Percentiles rank a stretch among this genome's conserved stretches.
phyloP scores from a whole-genome alignment of 2,797 vertebrate genomes.

The Fundulus diaphanus region DNA sequence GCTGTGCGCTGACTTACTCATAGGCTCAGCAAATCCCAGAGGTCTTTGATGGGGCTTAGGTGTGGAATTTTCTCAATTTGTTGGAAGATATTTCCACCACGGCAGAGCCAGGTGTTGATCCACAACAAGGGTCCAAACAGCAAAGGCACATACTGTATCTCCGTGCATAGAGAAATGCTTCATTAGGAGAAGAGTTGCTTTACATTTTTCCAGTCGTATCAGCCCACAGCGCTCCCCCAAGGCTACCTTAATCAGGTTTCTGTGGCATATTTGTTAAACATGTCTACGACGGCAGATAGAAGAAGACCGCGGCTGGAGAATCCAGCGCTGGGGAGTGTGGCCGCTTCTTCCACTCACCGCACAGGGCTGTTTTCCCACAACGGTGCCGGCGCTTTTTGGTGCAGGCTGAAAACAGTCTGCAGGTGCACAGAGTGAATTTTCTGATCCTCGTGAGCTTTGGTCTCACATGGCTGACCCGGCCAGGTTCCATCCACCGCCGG shows the following conservation, averaged over 20 bases:
- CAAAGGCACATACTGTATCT: background rate
- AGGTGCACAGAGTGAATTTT: constrained; percentile 4
- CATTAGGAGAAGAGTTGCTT: background rate
- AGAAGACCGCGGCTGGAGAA: too few relatives aligned
- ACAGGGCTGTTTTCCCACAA: constrained; percentile 1
- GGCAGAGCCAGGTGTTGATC: constrained; percentile 6
- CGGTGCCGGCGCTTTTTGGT: background rate
- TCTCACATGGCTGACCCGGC: background rate
- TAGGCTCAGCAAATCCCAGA: background rate
- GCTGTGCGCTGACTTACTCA: background rate
- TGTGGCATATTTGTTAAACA: background rate
- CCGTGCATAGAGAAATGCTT: background rate
- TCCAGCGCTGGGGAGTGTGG: background rate
- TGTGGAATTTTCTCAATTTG: constrained; percentile 5
- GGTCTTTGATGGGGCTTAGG: background rate
- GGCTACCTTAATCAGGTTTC: background rate
- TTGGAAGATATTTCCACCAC: background rate
- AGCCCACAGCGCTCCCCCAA: background rate
- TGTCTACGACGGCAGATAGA: background rate
- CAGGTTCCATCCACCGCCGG: background rate
- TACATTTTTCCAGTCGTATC: background rate
- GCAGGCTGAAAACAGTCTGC: background rate
- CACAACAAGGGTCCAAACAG: constrained; percentile 1
- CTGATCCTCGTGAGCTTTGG: background rate
- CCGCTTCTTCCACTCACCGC: background rate